phyloP scores from a whole-genome alignment of 2,888 invertebrate genomes.

The Metallyticus violacea region DNA sequence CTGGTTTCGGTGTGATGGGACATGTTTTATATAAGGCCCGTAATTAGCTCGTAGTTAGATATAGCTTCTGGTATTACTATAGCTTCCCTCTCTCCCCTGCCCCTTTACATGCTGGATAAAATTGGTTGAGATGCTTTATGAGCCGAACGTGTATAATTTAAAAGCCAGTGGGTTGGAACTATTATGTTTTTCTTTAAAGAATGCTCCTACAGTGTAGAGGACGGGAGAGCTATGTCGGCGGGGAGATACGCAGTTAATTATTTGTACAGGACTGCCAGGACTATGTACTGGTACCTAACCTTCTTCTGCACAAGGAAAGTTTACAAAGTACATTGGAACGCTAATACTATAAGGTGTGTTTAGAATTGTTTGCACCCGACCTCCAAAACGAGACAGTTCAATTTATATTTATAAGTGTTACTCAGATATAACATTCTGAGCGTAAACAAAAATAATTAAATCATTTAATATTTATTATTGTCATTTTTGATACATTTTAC shows the following conservation, averaged over 20 bases:
- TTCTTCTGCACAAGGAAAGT: no score
- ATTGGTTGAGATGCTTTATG: conserved; percentile 27
- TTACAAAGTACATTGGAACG: no score
- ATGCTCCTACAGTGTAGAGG: not conserved
- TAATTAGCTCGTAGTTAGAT: conserved; percentile 26
- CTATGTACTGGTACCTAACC: no score
- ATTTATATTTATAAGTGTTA: no score
- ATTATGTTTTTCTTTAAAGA: conserved; percentile 17
- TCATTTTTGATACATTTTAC: no score
- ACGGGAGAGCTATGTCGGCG: not conserved
- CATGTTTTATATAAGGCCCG: conserved; percentile 16
- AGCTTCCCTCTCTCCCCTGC: conserved; percentile 1
- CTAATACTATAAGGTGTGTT: no score
- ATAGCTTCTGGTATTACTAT: conserved; percentile 28
- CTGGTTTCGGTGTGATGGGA: conserved; percentile 26
- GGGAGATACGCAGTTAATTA: conserved; percentile 10
- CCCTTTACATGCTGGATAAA: conserved; percentile 11
- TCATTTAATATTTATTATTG: no score
- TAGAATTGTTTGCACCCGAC: no score
- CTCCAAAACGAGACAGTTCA: no score
- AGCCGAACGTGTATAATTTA: conserved; percentile 28
- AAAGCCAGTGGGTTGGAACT: conserved; percentile 19
- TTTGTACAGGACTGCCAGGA: not conserved
- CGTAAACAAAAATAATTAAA: no score
- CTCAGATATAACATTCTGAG: no score